phyloP scores from a whole-genome alignment of 2,888 invertebrate species.

The Eupithecia subfuscata region DNA sequence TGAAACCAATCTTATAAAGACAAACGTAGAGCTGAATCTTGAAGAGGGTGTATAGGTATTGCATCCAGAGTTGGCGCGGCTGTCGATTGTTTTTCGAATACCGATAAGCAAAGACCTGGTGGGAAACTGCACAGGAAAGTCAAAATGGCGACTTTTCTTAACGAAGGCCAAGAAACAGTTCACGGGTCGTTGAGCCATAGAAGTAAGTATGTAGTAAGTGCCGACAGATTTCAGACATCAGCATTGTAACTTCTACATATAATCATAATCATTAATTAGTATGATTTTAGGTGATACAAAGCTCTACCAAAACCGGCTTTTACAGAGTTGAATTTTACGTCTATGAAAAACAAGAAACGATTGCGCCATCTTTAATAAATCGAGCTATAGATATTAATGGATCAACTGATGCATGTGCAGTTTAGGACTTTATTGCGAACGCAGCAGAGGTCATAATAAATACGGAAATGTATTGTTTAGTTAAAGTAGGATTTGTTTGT shows the following conservation, averaged over 20 bases:
- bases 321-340: neutral
- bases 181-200: neutral
- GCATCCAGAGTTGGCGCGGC: neutral
- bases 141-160: neutral
- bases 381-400: constrained; percentile 40
- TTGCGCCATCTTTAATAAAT: neutral
- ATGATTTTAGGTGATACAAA: neutral
- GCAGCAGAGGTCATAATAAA: constrained; percentile 51
- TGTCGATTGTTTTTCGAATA: neutral
- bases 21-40: constrained; percentile 56
- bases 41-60: constrained; percentile 35
- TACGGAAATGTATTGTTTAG: constrained; percentile 51
- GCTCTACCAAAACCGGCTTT: neutral
- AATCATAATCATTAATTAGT: neutral
- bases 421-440: constrained; percentile 46
- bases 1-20: constrained; percentile 48
- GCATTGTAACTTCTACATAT: neutral
- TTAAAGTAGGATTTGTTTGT: constrained; percentile 81
- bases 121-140: neutral
- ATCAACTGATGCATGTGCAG: constrained; percentile 56
- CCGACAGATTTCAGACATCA: neutral
- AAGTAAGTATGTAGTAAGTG: neutral
- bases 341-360: neutral
- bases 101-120: neutral
- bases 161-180: neutral